A percentile compares a stretch with the other conserved stretches of the same genome.
Conservation (phyloP, 2,113 vertebrate genomes). For the Phocoena sinus region DNA sequence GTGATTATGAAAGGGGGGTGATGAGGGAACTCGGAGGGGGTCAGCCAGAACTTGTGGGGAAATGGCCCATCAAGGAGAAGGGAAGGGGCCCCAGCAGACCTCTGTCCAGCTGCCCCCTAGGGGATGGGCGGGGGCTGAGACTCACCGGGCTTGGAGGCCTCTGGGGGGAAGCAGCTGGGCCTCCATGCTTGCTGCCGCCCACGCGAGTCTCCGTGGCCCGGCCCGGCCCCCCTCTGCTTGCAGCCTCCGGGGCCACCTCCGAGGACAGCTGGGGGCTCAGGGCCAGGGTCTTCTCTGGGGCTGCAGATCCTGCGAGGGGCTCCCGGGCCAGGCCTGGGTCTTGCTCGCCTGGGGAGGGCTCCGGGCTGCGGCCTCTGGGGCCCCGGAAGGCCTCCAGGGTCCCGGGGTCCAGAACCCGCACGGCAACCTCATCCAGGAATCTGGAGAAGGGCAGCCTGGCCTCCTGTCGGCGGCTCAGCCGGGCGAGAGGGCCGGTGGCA, state of each 20-base stretch:
- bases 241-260: constrained; percentile 22
- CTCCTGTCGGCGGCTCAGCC: constrained; percentile 79
- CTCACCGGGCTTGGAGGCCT: constrained; percentile 41
- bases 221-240: accelerated
- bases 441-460: constrained; percentile 90
- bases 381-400: constrained; percentile 78
- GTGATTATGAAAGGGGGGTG: not conserved
- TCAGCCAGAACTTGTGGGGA: not conserved
- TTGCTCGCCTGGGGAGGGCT: constrained; percentile 32
- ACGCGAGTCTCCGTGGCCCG: accelerated
- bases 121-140: not conserved
- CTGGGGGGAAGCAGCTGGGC: not conserved
- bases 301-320: not conserved
- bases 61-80: accelerated
- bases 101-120: accelerated
- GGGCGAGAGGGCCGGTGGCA: constrained; percentile 52
- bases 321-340: constrained; percentile 40
- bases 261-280: constrained; percentile 71
- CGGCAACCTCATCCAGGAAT: constrained; percentile 92
- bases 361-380: constrained; percentile 60
- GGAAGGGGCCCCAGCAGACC: not conserved
- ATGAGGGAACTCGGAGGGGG: accelerated
- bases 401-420: constrained; percentile 85
- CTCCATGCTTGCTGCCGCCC: not conserved
- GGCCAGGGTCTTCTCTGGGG: constrained; percentile 50